Base-by-base conservation (phyloP, 1,140 invertebrate species). In the Olivierus martensii region DNA sequence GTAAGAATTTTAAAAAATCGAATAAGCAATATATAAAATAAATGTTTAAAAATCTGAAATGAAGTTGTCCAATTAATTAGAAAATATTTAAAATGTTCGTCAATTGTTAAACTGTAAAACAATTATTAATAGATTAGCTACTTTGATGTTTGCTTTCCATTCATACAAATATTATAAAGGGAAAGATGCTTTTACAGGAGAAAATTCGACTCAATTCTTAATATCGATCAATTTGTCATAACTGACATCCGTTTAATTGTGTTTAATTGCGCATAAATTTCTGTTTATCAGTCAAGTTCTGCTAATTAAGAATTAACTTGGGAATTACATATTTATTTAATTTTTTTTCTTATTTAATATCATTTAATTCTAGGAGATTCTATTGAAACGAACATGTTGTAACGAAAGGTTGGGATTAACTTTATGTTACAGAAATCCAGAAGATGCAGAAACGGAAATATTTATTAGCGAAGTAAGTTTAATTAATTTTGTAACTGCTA, bases 381-480 rank as follows among this genome's bases (percentile, higher is more conserved):
- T 79, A 34, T 67, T 84, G 46, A 75, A 74, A 60, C 70, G 74
- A 44, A 68, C 65, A 21, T 58, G 59, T 0, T 76, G 69, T 52
- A 71, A 75, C 43, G 76, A 80, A 63, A 79, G 80, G 58, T 63
- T 82, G 2, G 82, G 82, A 10, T 65, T 84, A 34, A 81, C 79
- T 7, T 71, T 84, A 28, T 82, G 78, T 64, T 83, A 82, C 59
- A 80, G 78, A 58, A 75, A 66, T 9, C 72, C 73, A 28, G 76
- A 77, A 52, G 73, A 74, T 58, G 69, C 64, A 56, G 69, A 72
- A 58, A 76, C 69, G 9, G 73, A 83, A 63, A 79, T 83, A 48
- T 83, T 81, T 63, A 79, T 84, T 50, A 77, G 79, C 60, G 79
- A 80, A 65, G 70, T 72, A 64, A 65, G 62, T 53, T 21, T 12